These are phyloP conservation scores for Pedicia rivosa DNA, from an alignment of 2,888 invertebrate species.

Conservation along the genomic window DNA sequence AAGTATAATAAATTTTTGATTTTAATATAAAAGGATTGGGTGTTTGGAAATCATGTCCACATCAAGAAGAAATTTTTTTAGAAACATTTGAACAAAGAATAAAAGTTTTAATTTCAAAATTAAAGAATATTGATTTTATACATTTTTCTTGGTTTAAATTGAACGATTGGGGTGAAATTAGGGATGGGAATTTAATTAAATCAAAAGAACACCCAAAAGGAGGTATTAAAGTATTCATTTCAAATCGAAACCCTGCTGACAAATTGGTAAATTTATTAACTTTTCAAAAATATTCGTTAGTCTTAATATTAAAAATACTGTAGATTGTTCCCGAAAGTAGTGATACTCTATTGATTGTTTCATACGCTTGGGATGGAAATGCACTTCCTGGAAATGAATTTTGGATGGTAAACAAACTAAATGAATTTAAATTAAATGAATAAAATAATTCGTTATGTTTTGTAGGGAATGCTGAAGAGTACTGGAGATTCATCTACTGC, in stretches of 20 bases:
- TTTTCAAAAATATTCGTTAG: too few relatives aligned
- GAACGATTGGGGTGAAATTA: constrained; percentile 31
- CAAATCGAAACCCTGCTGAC: constrained; percentile 38
- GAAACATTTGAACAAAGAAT: constrained; percentile 46
- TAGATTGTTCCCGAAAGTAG: constrained; percentile 23
- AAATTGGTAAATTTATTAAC: constrained; percentile 22
- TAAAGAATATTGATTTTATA: constrained; percentile 41
- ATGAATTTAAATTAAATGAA: neutral
- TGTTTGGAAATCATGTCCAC: constrained; percentile 43
- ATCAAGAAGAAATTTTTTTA: constrained; percentile 45
- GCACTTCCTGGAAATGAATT: constrained; percentile 59
- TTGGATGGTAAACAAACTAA: constrained; percentile 35
- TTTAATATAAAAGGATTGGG: too few relatives aligned
- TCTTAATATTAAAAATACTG: neutral
- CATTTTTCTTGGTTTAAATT: constrained; percentile 47
- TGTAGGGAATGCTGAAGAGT: constrained; percentile 3
- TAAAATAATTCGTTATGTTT: neutral
- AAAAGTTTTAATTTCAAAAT: constrained; percentile 30
- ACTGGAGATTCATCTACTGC: constrained; percentile 41
- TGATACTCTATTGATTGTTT: constrained; percentile 40
- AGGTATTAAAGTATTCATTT: constrained; percentile 36
- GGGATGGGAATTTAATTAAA: constrained; percentile 28
- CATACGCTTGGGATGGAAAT: constrained; percentile 59
- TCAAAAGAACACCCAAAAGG: constrained; percentile 21
- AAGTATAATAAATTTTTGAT: too few relatives aligned